These are phyloP conservation scores for Spodoptera frugiperda DNA, from an alignment of 1,140 invertebrate genomes.

Conservation along the genomic window DNA sequence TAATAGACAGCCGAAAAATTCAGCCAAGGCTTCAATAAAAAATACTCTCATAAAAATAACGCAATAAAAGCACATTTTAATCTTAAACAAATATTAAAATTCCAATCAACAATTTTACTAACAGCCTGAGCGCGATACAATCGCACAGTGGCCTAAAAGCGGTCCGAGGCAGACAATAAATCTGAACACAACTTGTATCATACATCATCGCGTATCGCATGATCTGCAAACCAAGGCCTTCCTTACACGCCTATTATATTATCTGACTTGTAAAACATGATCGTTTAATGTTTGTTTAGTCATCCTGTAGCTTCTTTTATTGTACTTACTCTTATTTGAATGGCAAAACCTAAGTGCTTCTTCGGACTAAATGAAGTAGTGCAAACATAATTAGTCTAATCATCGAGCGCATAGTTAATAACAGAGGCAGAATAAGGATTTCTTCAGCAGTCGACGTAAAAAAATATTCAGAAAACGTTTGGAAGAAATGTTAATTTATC, in stretches of 20 bases:
- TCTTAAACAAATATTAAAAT: slow-evolving; percentile 22
- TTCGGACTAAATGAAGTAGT: too few relatives aligned
- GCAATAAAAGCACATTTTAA: neutral
- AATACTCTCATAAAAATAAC: too few relatives aligned
- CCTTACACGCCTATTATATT: slow-evolving; percentile 3
- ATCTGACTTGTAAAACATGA: slow-evolving; percentile 15
- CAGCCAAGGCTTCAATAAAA: too few relatives aligned
- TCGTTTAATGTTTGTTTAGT: slow-evolving; percentile 1
- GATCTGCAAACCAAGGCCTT: slow-evolving; percentile 35
- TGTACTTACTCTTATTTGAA: neutral
- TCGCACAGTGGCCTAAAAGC: slow-evolving; percentile 33
- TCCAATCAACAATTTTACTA: neutral
- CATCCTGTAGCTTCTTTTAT: neutral
- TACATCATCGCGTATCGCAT: slow-evolving; percentile 53
- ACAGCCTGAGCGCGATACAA: slow-evolving; percentile 3
- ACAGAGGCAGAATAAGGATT: too few relatives aligned
- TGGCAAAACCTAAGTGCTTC: too few relatives aligned
- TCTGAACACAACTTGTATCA: slow-evolving; percentile 40
- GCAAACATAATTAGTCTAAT: too few relatives aligned
- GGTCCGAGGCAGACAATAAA: neutral
- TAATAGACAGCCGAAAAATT: too few relatives aligned
- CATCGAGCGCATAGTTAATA: too few relatives aligned
- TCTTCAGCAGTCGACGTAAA: too few relatives aligned
- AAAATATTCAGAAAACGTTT: too few relatives aligned
- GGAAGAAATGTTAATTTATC: too few relatives aligned